Percentiles rank a stretch among this genome's conserved stretches.
phyloP scores from a whole-genome alignment of 2,797 vertebrate species.

The Erpetoichthys calabaricus region DNA sequence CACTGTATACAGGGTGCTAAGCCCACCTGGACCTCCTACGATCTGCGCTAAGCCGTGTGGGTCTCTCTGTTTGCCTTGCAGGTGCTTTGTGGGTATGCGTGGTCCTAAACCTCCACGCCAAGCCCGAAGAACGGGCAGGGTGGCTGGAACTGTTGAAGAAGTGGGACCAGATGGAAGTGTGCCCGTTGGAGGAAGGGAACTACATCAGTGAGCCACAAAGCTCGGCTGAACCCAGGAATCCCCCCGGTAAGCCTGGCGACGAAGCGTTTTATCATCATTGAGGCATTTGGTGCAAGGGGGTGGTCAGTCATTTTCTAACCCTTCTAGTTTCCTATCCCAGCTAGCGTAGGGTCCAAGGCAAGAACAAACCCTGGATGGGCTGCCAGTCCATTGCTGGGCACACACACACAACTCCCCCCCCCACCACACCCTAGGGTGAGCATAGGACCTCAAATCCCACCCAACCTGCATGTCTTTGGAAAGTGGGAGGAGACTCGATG shows the following conservation, averaged over 20 bases:
- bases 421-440: background rate
- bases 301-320: too few species aligned
- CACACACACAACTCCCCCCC: background rate
- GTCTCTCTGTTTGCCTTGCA: constrained; percentile 3
- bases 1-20: too few species aligned
- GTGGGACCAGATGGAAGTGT: constrained; percentile 39
- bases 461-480: too few species aligned
- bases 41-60: too few species aligned
- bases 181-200: constrained; percentile 40
- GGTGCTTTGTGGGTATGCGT: constrained; percentile 47
- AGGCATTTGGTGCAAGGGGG: too few species aligned
- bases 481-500: too few species aligned
- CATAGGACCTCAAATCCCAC: background rate
- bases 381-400: too few species aligned
- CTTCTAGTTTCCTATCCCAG: too few species aligned
- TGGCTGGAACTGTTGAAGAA: constrained; percentile 39
- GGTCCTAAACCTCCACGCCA: constrained; percentile 42
- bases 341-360: too few species aligned
- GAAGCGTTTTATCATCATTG: constrained; percentile 8
- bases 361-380: too few species aligned
- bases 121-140: constrained; percentile 29
- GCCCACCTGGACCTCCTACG: too few species aligned
- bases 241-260: constrained; percentile 13
- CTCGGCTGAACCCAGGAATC: constrained; percentile 14
- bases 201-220: constrained; percentile 25